Conservation (phyloP, 2,113 vertebrate species). For the Erythrocercus mccallii region DNA sequence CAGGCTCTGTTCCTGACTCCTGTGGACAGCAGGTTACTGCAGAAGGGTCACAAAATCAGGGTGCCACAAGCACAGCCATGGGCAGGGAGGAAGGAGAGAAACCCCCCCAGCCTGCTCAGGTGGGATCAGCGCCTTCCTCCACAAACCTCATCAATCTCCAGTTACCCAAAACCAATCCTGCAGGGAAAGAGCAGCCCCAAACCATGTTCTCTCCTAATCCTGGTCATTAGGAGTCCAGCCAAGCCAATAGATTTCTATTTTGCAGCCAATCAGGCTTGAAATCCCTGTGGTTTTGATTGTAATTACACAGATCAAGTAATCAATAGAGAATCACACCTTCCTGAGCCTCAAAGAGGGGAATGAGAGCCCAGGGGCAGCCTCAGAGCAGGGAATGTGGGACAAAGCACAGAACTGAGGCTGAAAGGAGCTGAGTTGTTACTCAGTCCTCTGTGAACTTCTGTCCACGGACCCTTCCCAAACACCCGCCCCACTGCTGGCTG, state of each 20-base stretch:
- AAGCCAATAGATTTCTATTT: constrained; percentile 75
- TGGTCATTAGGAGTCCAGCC: constrained; percentile 12
- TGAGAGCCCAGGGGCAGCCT: neutral
- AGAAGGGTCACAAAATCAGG: neutral
- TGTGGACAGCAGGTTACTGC: fast-evolving
- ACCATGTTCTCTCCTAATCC: neutral
- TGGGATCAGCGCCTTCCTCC: neutral
- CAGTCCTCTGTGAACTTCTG: fast-evolving
- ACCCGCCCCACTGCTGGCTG: neutral
- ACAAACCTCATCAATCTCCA: neutral
- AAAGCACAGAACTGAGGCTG: neutral
- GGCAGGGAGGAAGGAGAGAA: neutral
- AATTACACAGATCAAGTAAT: constrained; percentile 66
- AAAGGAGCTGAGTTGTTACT: fast-evolving
- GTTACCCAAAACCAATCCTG: neutral
- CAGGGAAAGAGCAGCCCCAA: constrained; percentile 2
- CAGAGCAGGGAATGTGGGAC: neutral
- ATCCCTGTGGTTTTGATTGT: constrained; percentile 53
- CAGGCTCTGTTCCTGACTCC: neutral
- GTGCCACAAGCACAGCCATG: neutral
- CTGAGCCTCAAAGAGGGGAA: neutral
- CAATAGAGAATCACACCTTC: constrained; percentile 40
- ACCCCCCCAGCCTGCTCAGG: neutral
- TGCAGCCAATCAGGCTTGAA: constrained; percentile 74
- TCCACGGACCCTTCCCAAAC: neutral